Percentiles rank a stretch among this genome's conserved stretches.
These are phyloP conservation scores for Myotis lucifugus DNA, from an alignment of 2,113 vertebrate genomes.

Conservation along the genomic window DNA sequence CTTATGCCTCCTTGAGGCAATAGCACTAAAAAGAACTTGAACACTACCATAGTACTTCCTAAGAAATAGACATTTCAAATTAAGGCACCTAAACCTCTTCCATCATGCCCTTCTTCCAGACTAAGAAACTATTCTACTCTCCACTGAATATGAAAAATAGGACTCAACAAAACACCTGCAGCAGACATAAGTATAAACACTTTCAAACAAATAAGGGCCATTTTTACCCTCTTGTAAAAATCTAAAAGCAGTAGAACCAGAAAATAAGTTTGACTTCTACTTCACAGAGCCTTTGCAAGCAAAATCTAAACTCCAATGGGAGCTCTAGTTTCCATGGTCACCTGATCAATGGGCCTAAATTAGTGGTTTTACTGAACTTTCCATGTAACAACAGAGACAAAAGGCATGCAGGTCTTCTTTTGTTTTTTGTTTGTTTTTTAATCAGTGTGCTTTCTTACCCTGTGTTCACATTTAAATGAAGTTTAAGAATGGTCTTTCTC, in stretches of 20 bases:
- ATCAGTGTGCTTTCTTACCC: not conserved
- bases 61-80: not conserved
- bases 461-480: not conserved
- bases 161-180: not conserved
- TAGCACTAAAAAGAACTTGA: not conserved
- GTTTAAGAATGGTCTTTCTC: not conserved
- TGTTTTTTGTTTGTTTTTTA: not conserved
- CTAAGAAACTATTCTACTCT: not conserved
- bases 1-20: not conserved
- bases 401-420: not conserved
- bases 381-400: not conserved
- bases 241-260: conserved; percentile 21
- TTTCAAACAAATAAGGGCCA: not conserved
- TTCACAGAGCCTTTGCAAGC: not conserved
- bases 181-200: not conserved
- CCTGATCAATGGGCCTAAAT: not conserved
- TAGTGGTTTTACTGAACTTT: not conserved
- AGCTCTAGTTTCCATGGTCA: not conserved
- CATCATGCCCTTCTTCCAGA: not conserved
- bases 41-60: not conserved
- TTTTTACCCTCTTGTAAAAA: not conserved
- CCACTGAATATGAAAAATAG: not conserved
- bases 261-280: not conserved
- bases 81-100: not conserved
- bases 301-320: not conserved